A percentile compares a stretch with the other conserved stretches of the same genome.
Evolutionary conservation across 1,140 invertebrate genomes (phyloP).

Genomic region (Bilobella aurantiaca): DNA sequence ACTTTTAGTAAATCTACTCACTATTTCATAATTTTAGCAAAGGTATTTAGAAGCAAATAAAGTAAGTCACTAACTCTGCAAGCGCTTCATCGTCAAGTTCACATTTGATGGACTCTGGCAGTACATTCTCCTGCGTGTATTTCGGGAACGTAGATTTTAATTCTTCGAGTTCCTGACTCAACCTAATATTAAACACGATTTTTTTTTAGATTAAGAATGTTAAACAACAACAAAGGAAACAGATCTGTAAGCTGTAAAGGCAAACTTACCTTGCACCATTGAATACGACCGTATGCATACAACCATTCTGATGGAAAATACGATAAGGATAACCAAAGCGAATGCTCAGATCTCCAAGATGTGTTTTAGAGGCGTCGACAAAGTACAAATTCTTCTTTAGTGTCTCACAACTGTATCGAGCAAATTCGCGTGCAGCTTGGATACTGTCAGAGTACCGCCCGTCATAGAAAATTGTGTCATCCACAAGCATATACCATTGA

Average conservation of each 20-base stretch:
- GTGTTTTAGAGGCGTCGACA: background rate
- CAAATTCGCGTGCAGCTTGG: background rate
- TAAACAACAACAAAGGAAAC: background rate
- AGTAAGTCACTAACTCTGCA: too few species aligned
- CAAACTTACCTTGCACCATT: background rate
- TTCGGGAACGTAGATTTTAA: too few species aligned
- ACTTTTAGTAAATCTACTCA: too few species aligned
- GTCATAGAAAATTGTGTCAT: background rate
- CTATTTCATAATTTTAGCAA: too few species aligned
- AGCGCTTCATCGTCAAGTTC: too few species aligned
- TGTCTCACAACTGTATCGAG: background rate
- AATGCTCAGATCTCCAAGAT: background rate
- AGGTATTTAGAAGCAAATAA: too few species aligned
- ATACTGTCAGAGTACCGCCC: background rate
- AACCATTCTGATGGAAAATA: background rate
- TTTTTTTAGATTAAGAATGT: too few species aligned
- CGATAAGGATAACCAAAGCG: background rate
- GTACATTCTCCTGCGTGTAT: too few species aligned
- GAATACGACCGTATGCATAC: background rate
- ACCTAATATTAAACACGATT: background rate
- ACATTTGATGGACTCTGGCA: too few species aligned
- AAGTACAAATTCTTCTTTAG: background rate
- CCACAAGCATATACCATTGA: background rate
- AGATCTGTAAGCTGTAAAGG: background rate
- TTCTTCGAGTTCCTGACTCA: too few species aligned